phyloP scores from a whole-genome alignment of 1,140 invertebrate genomes.

The Brachionus asplanchnoidis region DNA sequence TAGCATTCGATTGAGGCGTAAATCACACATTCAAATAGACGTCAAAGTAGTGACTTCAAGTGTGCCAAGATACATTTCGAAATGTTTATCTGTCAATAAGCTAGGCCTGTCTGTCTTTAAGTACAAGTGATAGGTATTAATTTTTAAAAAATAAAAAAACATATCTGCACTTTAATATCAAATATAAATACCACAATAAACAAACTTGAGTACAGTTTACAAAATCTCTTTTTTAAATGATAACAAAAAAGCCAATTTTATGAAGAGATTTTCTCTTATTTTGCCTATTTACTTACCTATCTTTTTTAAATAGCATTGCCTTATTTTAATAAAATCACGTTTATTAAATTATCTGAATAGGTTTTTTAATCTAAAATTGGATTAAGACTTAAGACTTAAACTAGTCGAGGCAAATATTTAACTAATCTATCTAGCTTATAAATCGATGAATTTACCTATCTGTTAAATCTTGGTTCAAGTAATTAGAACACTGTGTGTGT shows the following conservation, averaged over 20 bases:
- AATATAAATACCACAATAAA: neutral
- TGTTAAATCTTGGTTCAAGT: constrained; percentile 2
- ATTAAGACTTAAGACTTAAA: neutral
- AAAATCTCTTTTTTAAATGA: neutral
- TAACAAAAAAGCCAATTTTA: neutral
- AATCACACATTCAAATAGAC: neutral
- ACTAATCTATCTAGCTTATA: constrained; percentile 24
- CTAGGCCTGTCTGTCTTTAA: neutral
- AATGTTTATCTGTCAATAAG: neutral
- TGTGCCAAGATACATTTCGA: neutral
- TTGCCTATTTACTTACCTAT: neutral
- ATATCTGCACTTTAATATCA: neutral
- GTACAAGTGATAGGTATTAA: neutral
- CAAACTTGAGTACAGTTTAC: neutral
- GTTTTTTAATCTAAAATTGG: constrained; percentile 19
- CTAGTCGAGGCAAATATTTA: constrained; percentile 20
- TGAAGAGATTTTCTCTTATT: neutral
- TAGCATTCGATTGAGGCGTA: neutral
- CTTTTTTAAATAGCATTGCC: neutral
- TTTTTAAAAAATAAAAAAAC: neutral
- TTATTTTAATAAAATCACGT: constrained; percentile 19
- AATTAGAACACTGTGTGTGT: neutral
- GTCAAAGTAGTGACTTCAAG: neutral
- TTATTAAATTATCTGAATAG: constrained; percentile 5
- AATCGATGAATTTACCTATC: constrained; percentile 24